Evolutionary conservation across 1,140 invertebrate species (phyloP).

Genomic region (Condylostylus longicornis): DNA sequence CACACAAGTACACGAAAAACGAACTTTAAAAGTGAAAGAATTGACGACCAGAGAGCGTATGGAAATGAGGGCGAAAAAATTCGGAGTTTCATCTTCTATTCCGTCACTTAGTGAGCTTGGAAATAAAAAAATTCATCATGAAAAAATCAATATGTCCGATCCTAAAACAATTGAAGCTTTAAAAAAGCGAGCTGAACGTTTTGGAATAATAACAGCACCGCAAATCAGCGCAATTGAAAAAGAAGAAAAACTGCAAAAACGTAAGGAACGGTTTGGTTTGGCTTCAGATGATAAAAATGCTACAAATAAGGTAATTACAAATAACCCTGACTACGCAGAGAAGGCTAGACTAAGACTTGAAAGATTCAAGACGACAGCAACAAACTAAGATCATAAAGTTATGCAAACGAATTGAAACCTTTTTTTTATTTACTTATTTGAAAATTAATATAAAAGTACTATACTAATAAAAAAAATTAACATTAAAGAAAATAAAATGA

Average conservation of each 20-base stretch:
- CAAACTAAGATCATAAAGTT: not conserved
- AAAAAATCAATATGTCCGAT: conserved; percentile 16
- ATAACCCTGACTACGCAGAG: conserved; percentile 17
- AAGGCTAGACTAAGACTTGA: conserved; percentile 26
- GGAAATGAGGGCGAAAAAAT: conserved; percentile 64
- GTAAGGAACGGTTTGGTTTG: conserved; percentile 51
- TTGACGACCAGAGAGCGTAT: conserved; percentile 50
- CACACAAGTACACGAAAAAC: conserved; percentile 22
- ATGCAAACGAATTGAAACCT: no score
- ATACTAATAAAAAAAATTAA: no score
- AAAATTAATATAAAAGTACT: no score
- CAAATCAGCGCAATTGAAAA: conserved; percentile 48
- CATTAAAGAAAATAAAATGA: no score
- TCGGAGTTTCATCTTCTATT: conserved; percentile 39
- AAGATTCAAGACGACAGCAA: conserved; percentile 18
- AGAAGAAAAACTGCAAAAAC: conserved; percentile 50
- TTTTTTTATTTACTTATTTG: no score
- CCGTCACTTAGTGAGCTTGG: conserved; percentile 13
- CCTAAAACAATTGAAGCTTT: conserved; percentile 44
- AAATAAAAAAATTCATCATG: conserved; percentile 16
- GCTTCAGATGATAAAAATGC: conserved; percentile 16
- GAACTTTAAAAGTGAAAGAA: conserved; percentile 39
- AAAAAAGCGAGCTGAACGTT: conserved; percentile 58
- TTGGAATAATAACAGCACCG: conserved; percentile 54
- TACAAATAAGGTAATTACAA: not conserved